Conservation (phyloP, 2,888 invertebrate genomes). For the Napeogenes inachia region DNA sequence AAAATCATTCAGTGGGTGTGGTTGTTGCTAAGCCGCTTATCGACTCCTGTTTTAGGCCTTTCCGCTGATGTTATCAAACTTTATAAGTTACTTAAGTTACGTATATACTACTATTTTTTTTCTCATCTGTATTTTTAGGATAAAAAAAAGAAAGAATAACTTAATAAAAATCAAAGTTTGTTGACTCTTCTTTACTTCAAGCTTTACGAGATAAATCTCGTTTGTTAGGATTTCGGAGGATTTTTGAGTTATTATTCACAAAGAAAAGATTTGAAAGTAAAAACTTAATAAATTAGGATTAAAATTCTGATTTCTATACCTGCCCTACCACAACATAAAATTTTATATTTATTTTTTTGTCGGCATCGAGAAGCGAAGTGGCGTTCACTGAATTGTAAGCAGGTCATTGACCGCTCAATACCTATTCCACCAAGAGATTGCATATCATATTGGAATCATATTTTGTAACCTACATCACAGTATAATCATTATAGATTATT, state of each 20-base stretch:
- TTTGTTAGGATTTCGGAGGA: no score
- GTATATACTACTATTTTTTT: neutral
- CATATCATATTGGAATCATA: constrained; percentile 37
- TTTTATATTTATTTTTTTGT: constrained; percentile 19
- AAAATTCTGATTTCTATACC: constrained; percentile 12
- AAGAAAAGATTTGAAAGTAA: neutral
- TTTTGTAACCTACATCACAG: constrained; percentile 40
- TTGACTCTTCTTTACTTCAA: no score
- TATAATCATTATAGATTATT: constrained; percentile 34
- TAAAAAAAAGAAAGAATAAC: no score
- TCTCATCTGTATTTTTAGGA: no score
- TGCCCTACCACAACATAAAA: constrained; percentile 28
- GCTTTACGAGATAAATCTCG: no score
- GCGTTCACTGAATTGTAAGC: constrained; percentile 32
- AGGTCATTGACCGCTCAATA: constrained; percentile 39
- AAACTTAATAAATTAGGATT: neutral
- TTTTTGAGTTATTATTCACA: neutral
- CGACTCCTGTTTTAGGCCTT: constrained; percentile 1
- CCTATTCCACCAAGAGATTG: constrained; percentile 38
- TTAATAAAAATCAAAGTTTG: no score
- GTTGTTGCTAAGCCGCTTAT: constrained; percentile 27
- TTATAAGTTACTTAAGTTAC: neutral
- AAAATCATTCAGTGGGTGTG: constrained; percentile 45
- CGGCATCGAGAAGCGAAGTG: constrained; percentile 21
- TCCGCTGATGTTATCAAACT: no score